Evolutionary conservation across 2,113 vertebrate genomes (phyloP).

Genomic region (Probosciger aterrimus): DNA sequence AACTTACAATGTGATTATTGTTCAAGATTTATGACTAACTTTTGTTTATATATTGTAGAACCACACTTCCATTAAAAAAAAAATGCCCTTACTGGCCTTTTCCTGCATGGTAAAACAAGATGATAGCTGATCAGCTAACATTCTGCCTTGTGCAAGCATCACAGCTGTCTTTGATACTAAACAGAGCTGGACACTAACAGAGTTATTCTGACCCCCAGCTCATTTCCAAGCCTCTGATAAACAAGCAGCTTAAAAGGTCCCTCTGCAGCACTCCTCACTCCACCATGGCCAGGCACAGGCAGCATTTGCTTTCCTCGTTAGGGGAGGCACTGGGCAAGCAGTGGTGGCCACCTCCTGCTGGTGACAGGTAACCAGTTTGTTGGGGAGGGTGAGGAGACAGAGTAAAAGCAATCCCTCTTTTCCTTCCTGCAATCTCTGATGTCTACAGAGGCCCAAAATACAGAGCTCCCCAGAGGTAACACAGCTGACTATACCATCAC

Average conservation of each 20-base stretch:
- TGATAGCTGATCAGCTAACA: conserved; percentile 15
- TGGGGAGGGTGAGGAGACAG: too few relatives aligned
- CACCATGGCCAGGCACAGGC: neutral
- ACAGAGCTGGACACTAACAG: conserved; percentile 64
- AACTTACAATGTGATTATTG: neutral
- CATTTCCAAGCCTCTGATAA: conserved; percentile 61
- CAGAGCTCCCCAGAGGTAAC: neutral
- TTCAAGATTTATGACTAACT: neutral
- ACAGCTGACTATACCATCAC: neutral
- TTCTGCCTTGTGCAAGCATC: conserved; percentile 16
- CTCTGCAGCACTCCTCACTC: neutral
- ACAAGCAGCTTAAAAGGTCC: conserved; percentile 43
- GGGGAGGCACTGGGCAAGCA: neutral
- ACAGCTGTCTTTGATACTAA: conserved; percentile 60
- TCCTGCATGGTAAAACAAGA: neutral
- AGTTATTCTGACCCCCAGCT: conserved; percentile 52
- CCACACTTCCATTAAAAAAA: neutral
- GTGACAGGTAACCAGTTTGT: neutral
- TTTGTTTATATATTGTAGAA: neutral
- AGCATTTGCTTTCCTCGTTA: neutral
- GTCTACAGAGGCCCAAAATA: neutral
- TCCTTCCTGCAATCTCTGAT: neutral
- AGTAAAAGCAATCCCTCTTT: neutral
- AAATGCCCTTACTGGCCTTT: neutral
- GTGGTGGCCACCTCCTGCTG: neutral